Percentiles rank a stretch among this genome's conserved stretches.
Conservation (phyloP, 2,888 invertebrate species). For the Psylliodes chrysocephalus region DNA sequence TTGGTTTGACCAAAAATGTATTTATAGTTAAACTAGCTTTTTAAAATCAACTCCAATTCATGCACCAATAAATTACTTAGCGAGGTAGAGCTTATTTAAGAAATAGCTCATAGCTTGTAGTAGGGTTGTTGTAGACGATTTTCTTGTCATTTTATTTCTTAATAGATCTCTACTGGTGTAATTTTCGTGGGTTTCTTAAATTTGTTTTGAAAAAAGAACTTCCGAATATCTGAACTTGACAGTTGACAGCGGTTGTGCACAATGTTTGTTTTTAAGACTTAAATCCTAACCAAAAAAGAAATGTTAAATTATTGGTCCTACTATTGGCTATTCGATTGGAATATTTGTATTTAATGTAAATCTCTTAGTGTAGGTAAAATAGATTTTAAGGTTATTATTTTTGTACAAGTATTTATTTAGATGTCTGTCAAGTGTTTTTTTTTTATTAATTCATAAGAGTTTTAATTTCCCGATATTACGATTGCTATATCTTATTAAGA, state of each 20-base stretch:
- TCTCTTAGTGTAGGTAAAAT: constrained; percentile 35
- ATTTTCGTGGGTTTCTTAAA: neutral
- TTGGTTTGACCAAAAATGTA: too few relatives aligned
- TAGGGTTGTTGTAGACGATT: too few relatives aligned
- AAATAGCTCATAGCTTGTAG: too few relatives aligned
- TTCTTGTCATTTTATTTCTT: too few relatives aligned
- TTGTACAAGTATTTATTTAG: constrained; percentile 54
- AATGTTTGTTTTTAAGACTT: neutral
- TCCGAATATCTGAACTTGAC: neutral
- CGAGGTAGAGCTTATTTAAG: too few relatives aligned
- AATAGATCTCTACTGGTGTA: too few relatives aligned
- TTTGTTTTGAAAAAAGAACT: neutral
- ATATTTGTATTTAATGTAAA: constrained; percentile 32
- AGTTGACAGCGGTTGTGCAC: neutral
- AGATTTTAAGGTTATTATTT: constrained; percentile 49
- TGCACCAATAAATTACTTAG: too few relatives aligned
- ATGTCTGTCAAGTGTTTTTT: constrained; percentile 41
- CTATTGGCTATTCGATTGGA: constrained; percentile 10
- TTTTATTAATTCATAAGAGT: constrained; percentile 38
- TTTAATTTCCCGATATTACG: constrained; percentile 44
- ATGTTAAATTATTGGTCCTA: neutral
- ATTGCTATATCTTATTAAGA: constrained; percentile 36
- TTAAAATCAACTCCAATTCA: too few relatives aligned
- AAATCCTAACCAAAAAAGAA: neutral
- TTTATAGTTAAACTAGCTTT: too few relatives aligned